These are phyloP conservation scores for Ceyx margarethae DNA, from an alignment of 2,113 vertebrate species.

Conservation along the genomic window DNA sequence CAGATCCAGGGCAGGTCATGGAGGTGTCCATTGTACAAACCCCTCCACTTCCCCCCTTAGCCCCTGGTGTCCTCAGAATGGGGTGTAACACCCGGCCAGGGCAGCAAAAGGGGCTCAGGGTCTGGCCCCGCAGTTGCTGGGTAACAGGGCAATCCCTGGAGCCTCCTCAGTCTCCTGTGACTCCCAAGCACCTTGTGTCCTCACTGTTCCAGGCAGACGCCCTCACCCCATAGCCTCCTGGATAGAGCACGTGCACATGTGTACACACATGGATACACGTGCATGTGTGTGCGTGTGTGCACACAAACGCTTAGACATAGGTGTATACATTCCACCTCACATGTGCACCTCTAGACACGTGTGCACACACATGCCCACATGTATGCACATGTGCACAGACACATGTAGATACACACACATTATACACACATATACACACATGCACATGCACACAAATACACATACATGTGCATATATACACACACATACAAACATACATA, in stretches of 20 bases:
- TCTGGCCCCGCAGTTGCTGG: accelerated
- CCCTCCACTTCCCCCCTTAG: not conserved
- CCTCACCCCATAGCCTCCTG: accelerated
- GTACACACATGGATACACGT: not conserved
- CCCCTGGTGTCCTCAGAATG: accelerated
- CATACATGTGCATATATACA: not conserved
- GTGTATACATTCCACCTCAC: not conserved
- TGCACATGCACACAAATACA: not conserved
- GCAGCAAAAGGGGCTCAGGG: not conserved
- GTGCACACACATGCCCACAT: not conserved
- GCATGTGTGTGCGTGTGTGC: too few species aligned
- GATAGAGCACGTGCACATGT: accelerated
- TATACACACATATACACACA: accelerated
- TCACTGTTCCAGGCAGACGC: accelerated
- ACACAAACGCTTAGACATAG: not conserved
- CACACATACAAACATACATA: not conserved
- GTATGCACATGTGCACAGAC: not conserved
- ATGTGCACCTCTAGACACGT: not conserved
- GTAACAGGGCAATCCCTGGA: not conserved
- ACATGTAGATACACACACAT: too few species aligned
- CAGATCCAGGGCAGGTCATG: not conserved
- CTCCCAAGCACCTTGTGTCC: not conserved
- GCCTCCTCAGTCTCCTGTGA: not conserved
- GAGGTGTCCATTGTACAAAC: not conserved
- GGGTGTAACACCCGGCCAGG: accelerated